Base-by-base conservation (phyloP, 2,888 invertebrate species). In the Apocheima hispidaria region DNA sequence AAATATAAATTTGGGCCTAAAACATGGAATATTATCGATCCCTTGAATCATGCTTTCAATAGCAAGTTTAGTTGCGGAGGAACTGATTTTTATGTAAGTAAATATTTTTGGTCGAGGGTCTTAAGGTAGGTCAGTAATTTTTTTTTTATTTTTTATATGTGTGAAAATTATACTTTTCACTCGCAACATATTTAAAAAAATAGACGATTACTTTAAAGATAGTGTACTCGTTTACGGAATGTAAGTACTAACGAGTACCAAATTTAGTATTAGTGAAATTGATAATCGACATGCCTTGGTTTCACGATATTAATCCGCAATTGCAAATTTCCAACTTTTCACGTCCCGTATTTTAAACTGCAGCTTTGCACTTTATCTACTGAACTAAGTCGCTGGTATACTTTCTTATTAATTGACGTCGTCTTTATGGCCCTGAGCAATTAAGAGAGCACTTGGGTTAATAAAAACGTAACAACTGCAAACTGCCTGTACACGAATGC, bases 371-470 rank as follows among this genome's bases (percentile, higher is more conserved):
- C 18, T 51, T 51, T 51, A 51, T 53, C 53, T 43, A 40, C 51
- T 30, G 44, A 40, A 52, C 23, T 30, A 21, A 36, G 28, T 35
- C 16, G 46, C 54, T 60, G 60, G 53, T 54, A 59, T 41, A 61
- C 63, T 53, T 60, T 63, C 55, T 60, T 58, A 61, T 66, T 68
- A 68, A 69, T 68, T 65, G 43, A 53, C 55, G 60, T 67, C 63
- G 58, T 65, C 55, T 65, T 67, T 71, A 73, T 66, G 68, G 58
- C 63, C 51, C 36, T 41, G 59, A 61, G 56, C 61, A 69, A 71
- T 71, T 70, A 68, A 64, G 43, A 48, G 65, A 66, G 57, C 57
- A 65, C 58, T 64, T 50, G 58, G 63, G 61, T 65, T 69, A 69
- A 69, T 71, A 69, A 69, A 70, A 67, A 55, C 43, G 61, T 60